Evolutionary conservation across 2,888 invertebrate genomes (phyloP).

Genomic region (Megastigmus dorsalis): DNA sequence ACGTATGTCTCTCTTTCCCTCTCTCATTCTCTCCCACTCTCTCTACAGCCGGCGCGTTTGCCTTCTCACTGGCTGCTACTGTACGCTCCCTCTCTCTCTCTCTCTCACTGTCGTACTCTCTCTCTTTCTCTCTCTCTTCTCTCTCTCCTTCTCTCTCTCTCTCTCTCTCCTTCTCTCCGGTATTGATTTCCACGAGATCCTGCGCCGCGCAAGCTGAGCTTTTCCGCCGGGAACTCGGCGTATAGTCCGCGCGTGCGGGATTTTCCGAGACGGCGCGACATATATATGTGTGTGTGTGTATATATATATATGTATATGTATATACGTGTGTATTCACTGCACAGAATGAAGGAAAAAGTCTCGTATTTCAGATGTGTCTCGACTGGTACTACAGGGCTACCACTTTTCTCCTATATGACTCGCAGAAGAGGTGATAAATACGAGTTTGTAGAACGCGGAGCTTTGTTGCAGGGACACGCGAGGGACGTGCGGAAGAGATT

Average conservation of each 20-base stretch:
- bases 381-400: not conserved
- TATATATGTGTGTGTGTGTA: too few species aligned
- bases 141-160: conserved; percentile 34
- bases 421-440: not conserved
- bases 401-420: too few species aligned
- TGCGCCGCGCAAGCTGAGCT: conserved; percentile 47
- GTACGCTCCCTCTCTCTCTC: conserved; percentile 28
- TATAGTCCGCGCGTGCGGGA: conserved; percentile 6
- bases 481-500: too few species aligned
- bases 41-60: not conserved
- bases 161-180: conserved; percentile 33
- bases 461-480: too few species aligned
- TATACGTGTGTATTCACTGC: too few species aligned
- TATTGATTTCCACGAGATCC: conserved; percentile 50
- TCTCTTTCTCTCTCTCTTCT: conserved; percentile 28
- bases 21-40: too few species aligned
- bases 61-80: not conserved
- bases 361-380: not conserved
- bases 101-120: conserved; percentile 38
- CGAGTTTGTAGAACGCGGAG: too few species aligned
- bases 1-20: not conserved
- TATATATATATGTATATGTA: too few species aligned
- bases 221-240: conserved; percentile 18
- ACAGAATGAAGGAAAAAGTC: not conserved
- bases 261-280: conserved; percentile 12